A percentile compares a stretch with the other conserved stretches of the same genome.
These are phyloP conservation scores for Eolophus roseicapilla DNA, from an alignment of 2,113 vertebrate species.

Conservation along the genomic window DNA sequence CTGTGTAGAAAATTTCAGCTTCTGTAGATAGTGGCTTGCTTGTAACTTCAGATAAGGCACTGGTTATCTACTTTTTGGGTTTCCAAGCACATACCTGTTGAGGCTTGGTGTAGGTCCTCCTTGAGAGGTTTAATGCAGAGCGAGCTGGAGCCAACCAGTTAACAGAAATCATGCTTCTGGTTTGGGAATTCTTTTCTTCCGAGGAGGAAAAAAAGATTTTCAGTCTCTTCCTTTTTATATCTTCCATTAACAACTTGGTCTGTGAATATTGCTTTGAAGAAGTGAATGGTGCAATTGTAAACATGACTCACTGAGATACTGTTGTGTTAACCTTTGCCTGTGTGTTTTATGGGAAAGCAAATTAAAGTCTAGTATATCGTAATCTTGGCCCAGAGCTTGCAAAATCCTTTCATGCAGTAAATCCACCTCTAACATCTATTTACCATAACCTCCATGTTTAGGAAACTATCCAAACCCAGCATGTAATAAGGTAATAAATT, in stretches of 20 bases:
- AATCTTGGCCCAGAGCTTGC: not conserved
- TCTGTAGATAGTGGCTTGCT: not conserved
- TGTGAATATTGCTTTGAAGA: not conserved
- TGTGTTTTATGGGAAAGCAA: not conserved
- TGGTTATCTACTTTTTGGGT: not conserved
- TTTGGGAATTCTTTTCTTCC: not conserved
- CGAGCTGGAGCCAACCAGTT: not conserved
- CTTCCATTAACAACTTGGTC: not conserved
- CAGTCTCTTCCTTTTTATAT: not conserved
- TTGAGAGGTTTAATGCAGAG: not conserved
- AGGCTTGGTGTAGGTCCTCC: not conserved
- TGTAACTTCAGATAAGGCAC: not conserved
- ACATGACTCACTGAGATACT: fast-evolving
- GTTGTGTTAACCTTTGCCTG: not conserved
- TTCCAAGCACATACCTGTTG: not conserved
- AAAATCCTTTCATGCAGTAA: not conserved
- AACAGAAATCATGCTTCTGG: not conserved
- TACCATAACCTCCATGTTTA: not conserved
- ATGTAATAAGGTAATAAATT: not conserved
- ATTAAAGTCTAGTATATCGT: not conserved
- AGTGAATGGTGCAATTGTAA: not conserved
- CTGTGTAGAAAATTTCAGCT: not conserved
- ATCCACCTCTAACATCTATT: not conserved
- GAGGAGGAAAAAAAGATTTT: not conserved
- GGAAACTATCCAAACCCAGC: not conserved